Conservation (phyloP, 2,888 invertebrate genomes). For the Diloba caeruleocephala region DNA sequence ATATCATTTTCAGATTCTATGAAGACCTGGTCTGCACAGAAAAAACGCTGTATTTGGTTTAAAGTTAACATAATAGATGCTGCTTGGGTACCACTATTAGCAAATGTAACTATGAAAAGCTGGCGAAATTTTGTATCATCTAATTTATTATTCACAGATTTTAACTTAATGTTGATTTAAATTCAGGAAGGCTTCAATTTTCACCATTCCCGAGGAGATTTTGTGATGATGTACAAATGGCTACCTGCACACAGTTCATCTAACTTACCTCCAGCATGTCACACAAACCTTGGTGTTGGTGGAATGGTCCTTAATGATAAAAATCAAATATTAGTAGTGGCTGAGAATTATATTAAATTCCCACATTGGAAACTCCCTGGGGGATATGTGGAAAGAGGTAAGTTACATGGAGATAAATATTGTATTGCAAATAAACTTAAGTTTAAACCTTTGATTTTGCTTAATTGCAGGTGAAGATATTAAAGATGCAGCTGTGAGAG, state of each 20-base stretch:
- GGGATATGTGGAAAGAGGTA: constrained; percentile 96
- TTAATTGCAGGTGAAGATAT: constrained; percentile 93
- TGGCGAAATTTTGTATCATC: background rate
- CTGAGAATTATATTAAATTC: constrained; percentile 90
- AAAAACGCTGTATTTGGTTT: constrained; percentile 94
- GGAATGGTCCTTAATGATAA: constrained; percentile 95
- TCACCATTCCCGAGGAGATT: constrained; percentile 95
- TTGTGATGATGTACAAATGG: constrained; percentile 95
- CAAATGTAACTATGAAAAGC: constrained; percentile 86
- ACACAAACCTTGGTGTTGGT: constrained; percentile 94
- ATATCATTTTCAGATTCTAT: constrained; percentile 90
- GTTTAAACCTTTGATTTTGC: background rate
- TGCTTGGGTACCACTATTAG: constrained; percentile 93
- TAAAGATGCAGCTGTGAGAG: constrained; percentile 94
- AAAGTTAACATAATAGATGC: constrained; percentile 92
- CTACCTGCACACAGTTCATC: constrained; percentile 89
- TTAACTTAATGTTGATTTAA: background rate
- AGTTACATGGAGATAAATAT: background rate
- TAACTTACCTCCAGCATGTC: constrained; percentile 94
- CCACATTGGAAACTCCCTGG: constrained; percentile 97
- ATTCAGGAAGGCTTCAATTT: constrained; percentile 94
- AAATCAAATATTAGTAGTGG: constrained; percentile 94
- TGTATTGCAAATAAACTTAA: too few relatives aligned
- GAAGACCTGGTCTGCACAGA: constrained; percentile 90
- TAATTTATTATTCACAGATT: background rate